Percentiles rank a stretch among this genome's conserved stretches.
These are phyloP conservation scores for Salvator merianae DNA, from an alignment of 2,113 vertebrate species.

Conservation along the genomic window DNA sequence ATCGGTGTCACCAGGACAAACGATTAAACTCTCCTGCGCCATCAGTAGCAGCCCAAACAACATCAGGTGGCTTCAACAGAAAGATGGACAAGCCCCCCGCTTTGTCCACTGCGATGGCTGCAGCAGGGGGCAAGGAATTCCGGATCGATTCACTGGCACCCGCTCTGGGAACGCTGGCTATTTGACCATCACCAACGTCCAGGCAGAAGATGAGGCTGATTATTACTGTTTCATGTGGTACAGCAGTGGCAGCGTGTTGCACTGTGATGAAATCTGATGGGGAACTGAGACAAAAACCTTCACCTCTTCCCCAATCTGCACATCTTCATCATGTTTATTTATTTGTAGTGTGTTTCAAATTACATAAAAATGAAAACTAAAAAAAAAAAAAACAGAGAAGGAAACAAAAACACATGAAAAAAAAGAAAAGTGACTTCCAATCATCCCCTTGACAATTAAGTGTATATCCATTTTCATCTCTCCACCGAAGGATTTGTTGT, in stretches of 20 bases:
- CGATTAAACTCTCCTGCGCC: neutral
- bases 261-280: too few relatives aligned
- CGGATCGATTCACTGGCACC: neutral
- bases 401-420: too few relatives aligned
- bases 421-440: too few relatives aligned
- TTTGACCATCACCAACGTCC: neutral
- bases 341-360: too few relatives aligned
- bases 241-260: neutral
- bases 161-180: neutral
- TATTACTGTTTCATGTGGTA: neutral
- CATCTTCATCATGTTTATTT: too few relatives aligned
- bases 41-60: neutral
- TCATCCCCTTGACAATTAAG: too few relatives aligned
- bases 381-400: too few relatives aligned
- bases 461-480: too few relatives aligned
- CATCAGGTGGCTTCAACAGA: conserved; percentile 21
- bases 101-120: neutral
- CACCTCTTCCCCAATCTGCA: too few relatives aligned
- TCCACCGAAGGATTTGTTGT: too few relatives aligned
- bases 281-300: too few relatives aligned
- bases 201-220: neutral
- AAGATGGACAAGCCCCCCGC: neutral
- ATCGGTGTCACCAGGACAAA: conserved; percentile 1
- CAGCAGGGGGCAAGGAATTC: neutral
- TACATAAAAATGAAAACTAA: too few relatives aligned